These are phyloP conservation scores for Oligia strigilis DNA, from an alignment of 2,888 invertebrate genomes.

Conservation along the genomic window DNA sequence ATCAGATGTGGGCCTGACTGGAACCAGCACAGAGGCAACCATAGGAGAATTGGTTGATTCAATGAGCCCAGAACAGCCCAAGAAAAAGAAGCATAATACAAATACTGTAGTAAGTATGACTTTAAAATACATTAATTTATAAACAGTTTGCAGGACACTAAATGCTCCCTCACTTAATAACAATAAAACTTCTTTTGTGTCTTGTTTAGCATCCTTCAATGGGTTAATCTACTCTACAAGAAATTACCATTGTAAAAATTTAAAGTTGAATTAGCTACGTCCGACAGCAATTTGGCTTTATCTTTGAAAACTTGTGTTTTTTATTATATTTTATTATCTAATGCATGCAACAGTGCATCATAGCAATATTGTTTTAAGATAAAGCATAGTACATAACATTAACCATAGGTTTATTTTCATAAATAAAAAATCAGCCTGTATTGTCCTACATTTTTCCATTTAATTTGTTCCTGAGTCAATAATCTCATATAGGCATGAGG, in stretches of 20 bases:
- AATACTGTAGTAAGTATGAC: slow-evolving; percentile 80
- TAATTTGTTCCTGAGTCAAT: not conserved
- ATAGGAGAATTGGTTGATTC: slow-evolving; percentile 89
- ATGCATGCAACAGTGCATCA: not conserved
- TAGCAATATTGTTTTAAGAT: not conserved
- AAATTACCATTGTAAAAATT: not conserved
- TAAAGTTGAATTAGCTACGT: not conserved
- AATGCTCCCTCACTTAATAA: not conserved
- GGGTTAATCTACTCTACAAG: not conserved
- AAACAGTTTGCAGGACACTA: not conserved
- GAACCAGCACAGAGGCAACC: slow-evolving; percentile 87
- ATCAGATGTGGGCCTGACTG: slow-evolving; percentile 89
- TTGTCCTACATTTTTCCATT: not conserved
- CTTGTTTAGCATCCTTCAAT: too few species aligned
- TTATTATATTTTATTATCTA: not conserved
- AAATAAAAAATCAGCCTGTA: not conserved
- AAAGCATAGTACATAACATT: not conserved
- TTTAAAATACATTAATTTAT: not conserved
- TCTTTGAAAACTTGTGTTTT: not conserved
- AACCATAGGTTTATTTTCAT: not conserved
- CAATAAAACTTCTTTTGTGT: not conserved
- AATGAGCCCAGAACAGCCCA: slow-evolving; percentile 84
- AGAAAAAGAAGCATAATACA: slow-evolving; percentile 85
- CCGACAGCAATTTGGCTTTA: not conserved
- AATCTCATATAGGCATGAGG: not conserved